Conservation (phyloP, 2,888 invertebrate species). For the Exocentrus adspersus region DNA sequence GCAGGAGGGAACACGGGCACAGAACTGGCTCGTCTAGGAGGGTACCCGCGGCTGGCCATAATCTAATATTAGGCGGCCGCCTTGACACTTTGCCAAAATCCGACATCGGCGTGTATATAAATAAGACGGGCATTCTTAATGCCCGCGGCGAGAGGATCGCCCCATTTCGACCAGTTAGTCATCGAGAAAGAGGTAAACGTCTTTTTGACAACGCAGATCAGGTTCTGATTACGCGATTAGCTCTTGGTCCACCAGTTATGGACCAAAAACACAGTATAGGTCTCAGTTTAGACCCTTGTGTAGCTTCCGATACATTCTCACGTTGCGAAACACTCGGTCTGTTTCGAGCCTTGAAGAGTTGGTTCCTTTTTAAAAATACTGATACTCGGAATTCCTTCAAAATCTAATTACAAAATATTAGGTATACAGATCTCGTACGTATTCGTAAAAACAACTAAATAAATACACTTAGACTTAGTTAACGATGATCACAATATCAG, state of each 20-base stretch:
- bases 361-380: too few species aligned
- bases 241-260: too few species aligned
- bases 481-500: background rate
- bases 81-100: conserved; percentile 58
- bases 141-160: background rate
- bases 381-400: too few species aligned
- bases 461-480: background rate
- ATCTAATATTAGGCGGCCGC: conserved; percentile 56
- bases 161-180: background rate
- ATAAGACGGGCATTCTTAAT: conserved; percentile 46
- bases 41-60: conserved; percentile 47
- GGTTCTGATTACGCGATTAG: too few species aligned
- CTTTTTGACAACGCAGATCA: background rate
- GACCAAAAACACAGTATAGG: too few species aligned
- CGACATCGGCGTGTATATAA: conserved; percentile 46
- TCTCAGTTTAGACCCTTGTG: too few species aligned
- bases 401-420: too few species aligned
- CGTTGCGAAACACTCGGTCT: too few species aligned
- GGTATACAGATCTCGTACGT: background rate
- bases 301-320: too few species aligned
- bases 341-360: too few species aligned
- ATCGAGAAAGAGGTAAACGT: background rate
- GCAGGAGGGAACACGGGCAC: conserved; percentile 48
- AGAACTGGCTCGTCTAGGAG: conserved; percentile 47
- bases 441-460: background rate